Evolutionary conservation across 2,797 vertebrate genomes (phyloP).

Genomic region (Acipenser oxyrinchus): DNA sequence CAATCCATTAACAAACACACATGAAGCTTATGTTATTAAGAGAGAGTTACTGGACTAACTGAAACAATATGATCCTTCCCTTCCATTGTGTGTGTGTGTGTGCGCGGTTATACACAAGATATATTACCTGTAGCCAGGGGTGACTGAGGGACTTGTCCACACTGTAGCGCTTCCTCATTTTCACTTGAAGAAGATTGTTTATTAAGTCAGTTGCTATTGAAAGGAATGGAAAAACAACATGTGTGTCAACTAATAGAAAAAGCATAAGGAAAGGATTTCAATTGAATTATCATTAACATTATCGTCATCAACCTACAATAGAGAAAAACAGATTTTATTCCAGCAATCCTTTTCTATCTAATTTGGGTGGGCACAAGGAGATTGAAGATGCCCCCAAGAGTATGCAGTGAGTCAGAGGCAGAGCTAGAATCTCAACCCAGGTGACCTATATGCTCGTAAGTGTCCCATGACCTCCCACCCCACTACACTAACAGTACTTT

Average conservation of each 20-base stretch:
- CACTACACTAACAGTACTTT: neutral
- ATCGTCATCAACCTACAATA: neutral
- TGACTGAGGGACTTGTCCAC: conserved; percentile 71
- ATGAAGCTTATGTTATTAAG: neutral
- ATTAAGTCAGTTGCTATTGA: conserved; percentile 61
- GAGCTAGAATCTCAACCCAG: neutral
- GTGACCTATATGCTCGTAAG: neutral
- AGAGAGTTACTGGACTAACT: neutral
- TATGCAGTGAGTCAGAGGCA: neutral
- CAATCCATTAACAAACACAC: neutral
- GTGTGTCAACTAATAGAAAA: neutral
- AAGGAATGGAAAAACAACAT: neutral
- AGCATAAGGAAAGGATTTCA: neutral
- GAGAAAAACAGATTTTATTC: neutral
- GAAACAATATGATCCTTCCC: neutral
- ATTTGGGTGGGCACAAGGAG: neutral
- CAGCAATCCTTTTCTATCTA: neutral
- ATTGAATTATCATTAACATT: neutral
- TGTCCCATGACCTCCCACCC: neutral
- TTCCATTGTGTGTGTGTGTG: neutral
- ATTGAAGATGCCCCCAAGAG: too few relatives aligned
- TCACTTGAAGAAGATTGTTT: conserved; percentile 42
- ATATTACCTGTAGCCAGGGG: conserved; percentile 64
- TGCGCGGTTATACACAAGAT: neutral
- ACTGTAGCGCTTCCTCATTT: too few relatives aligned